A percentile compares a stretch with the other conserved stretches of the same genome.
phyloP scores from a whole-genome alignment of 2,797 vertebrate species.

The Enteromius fasciolatus region DNA sequence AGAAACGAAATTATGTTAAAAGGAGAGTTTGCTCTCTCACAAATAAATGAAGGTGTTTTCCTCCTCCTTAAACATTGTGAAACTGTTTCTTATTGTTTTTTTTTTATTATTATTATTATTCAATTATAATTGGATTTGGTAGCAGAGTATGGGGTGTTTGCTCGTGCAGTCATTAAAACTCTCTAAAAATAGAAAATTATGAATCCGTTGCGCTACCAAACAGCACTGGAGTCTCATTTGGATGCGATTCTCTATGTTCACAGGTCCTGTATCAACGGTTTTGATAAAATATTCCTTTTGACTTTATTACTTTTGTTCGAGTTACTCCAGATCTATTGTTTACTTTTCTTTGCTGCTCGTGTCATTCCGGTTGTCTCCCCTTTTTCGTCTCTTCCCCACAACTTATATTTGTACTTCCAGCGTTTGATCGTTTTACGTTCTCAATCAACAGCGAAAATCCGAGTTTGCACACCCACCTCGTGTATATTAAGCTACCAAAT shows the following conservation, averaged over 20 bases:
- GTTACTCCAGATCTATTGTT: slow-evolving; percentile 72
- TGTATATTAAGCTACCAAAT: slow-evolving; percentile 53
- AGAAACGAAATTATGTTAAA: slow-evolving; percentile 59
- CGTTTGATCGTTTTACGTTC: slow-evolving; percentile 79
- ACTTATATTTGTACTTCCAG: slow-evolving; percentile 68
- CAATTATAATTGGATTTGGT: slow-evolving; percentile 82
- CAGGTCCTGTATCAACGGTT: slow-evolving; percentile 69
- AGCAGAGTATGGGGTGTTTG: slow-evolving; percentile 71
- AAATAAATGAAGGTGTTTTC: slow-evolving; percentile 77
- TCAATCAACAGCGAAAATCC: slow-evolving; percentile 72
- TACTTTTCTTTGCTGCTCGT: slow-evolving; percentile 73
- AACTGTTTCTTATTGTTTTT: slow-evolving; percentile 65
- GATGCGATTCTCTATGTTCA: slow-evolving; percentile 68
- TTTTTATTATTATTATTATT: slow-evolving; percentile 67
- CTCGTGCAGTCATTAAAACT: slow-evolving; percentile 80
- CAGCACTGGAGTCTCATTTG: slow-evolving; percentile 68
- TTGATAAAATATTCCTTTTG: slow-evolving; percentile 77
- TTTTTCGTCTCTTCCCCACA: slow-evolving; percentile 72
- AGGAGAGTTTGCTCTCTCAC: slow-evolving; percentile 58
- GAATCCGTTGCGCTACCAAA: slow-evolving; percentile 77
- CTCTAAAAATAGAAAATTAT: slow-evolving; percentile 84
- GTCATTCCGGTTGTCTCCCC: slow-evolving; percentile 49
- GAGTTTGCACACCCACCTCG: slow-evolving; percentile 45
- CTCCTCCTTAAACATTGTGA: slow-evolving; percentile 63
- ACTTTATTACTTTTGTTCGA: slow-evolving; percentile 74